Percentiles rank a stretch among this genome's conserved stretches.
Conservation (phyloP, 2,888 invertebrate species). For the Adelognathus sp. region DNA sequence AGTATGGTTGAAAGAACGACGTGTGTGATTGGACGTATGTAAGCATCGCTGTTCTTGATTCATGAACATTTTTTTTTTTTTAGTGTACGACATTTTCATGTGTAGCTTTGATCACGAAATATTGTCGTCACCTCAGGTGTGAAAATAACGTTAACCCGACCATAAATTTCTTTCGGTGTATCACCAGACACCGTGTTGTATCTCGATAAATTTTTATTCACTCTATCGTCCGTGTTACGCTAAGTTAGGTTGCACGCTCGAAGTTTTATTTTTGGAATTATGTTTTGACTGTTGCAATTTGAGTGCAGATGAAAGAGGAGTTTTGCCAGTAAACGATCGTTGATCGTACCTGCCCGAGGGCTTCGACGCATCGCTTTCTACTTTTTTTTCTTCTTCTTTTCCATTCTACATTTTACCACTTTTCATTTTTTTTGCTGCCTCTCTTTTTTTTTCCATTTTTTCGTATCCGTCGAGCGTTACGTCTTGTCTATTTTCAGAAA, state of each 20-base stretch:
- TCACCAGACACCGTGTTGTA: conserved; percentile 47
- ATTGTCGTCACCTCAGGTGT: too few relatives aligned
- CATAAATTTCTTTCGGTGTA: too few relatives aligned
- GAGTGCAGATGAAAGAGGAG: conserved; percentile 70
- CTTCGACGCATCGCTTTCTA: conserved; percentile 76
- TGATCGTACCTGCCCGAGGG: conserved; percentile 52
- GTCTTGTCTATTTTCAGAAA: conserved; percentile 16
- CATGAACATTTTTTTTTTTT: too few relatives aligned
- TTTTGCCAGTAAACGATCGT: conserved; percentile 40
- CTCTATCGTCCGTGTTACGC: conserved; percentile 52
- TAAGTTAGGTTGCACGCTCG: conserved; percentile 69
- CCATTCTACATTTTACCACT: conserved; percentile 21
- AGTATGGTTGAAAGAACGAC: too few relatives aligned
- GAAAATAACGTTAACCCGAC: too few relatives aligned
- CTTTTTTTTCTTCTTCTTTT: conserved; percentile 65
- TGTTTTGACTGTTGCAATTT: conserved; percentile 72
- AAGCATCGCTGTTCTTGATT: too few relatives aligned
- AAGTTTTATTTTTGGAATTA: conserved; percentile 68
- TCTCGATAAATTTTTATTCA: conserved; percentile 60
- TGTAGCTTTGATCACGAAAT: too few relatives aligned
- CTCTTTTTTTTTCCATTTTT: conserved; percentile 20
- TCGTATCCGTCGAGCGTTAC: conserved; percentile 15
- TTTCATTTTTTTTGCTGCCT: conserved; percentile 35
- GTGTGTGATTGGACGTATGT: too few relatives aligned
- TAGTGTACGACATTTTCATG: too few relatives aligned